A percentile compares a stretch with the other conserved stretches of the same genome.
phyloP scores from a whole-genome alignment of 2,113 vertebrate species.

The Hoplias malabaricus region DNA sequence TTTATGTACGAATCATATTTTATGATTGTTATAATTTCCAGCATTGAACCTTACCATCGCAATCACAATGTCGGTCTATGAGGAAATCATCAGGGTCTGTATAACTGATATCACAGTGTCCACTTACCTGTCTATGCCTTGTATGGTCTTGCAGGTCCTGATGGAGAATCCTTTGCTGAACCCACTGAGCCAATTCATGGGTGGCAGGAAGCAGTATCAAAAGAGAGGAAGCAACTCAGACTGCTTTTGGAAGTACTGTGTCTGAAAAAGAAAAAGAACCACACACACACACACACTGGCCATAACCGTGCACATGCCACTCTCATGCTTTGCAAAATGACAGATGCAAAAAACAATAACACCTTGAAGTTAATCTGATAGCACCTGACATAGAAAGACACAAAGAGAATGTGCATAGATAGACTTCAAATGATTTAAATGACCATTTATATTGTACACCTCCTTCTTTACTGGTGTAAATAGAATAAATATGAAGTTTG shows the following conservation, averaged over 20 bases:
- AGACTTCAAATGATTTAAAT: neutral
- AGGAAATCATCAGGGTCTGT: neutral
- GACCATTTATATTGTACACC: slow-evolving; percentile 16
- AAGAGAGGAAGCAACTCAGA: slow-evolving; percentile 53
- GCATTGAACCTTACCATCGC: no score
- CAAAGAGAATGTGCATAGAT: neutral
- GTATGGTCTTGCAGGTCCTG: slow-evolving; percentile 13
- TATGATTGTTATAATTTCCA: no score
- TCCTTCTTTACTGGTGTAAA: slow-evolving; percentile 38
- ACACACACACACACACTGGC: neutral
- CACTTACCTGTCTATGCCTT: neutral
- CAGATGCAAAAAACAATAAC: neutral
- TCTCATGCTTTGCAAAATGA: neutral
- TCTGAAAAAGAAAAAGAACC: slow-evolving; percentile 31
- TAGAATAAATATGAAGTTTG: slow-evolving; percentile 44
- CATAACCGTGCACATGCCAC: neutral
- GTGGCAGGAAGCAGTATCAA: slow-evolving; percentile 39
- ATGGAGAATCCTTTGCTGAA: slow-evolving; percentile 38
- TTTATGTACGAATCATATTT: no score
- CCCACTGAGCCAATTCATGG: slow-evolving; percentile 44
- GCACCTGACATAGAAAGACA: neutral
- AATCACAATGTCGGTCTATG: neutral
- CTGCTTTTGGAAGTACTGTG: slow-evolving; percentile 62
- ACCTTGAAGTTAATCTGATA: neutral
- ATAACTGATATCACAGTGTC: neutral